phyloP scores from a whole-genome alignment of 2,797 vertebrate genomes.

The Gallinago nigripennis region DNA sequence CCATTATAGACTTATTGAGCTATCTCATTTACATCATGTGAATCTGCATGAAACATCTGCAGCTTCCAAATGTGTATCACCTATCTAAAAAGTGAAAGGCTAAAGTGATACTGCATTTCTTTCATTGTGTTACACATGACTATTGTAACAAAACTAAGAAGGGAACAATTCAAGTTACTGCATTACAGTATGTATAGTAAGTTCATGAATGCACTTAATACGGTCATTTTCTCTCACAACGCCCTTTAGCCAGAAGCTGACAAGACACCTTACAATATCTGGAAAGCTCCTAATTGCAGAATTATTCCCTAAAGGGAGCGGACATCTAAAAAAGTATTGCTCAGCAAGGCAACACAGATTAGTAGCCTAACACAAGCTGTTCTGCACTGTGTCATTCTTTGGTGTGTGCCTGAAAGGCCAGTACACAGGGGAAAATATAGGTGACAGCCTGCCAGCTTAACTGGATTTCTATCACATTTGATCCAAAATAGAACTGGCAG shows the following conservation, averaged over 20 bases:
- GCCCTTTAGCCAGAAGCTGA: background rate
- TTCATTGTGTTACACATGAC: background rate
- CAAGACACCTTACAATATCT: background rate
- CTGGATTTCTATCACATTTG: background rate
- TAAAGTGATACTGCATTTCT: background rate
- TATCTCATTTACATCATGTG: background rate
- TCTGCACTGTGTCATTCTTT: background rate
- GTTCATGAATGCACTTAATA: background rate
- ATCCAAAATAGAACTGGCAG: background rate
- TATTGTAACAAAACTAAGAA: background rate
- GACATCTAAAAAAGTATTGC: background rate
- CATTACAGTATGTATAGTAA: background rate
- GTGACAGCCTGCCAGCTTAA: background rate
- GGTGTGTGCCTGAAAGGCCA: background rate
- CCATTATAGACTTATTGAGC: background rate
- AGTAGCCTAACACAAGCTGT: background rate
- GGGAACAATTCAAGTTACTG: background rate
- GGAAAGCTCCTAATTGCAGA: background rate
- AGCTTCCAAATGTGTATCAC: background rate
- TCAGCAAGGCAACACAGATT: background rate
- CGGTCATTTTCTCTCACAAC: background rate
- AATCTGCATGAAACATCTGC: background rate
- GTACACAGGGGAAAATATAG: background rate
- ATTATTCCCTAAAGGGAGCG: background rate
- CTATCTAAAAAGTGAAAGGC: background rate